Evolutionary conservation across 2,797 vertebrate species (phyloP).

Genomic region (Trachurus trachurus): DNA sequence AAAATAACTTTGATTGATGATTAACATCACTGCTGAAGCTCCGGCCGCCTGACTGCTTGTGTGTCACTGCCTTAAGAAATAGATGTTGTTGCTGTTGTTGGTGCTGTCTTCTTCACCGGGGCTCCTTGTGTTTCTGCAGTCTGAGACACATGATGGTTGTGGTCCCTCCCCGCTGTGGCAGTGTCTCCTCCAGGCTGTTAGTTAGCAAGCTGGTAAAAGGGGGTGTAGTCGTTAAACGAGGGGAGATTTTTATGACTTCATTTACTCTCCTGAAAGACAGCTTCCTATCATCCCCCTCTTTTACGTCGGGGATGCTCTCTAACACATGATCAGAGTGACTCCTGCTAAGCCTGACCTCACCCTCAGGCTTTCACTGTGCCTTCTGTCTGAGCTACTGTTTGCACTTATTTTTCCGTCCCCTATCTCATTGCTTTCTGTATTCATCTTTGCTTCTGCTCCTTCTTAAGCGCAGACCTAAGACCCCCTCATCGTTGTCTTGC

Average conservation of each 20-base stretch:
- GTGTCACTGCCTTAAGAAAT: constrained; percentile 22
- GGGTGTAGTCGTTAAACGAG: constrained; percentile 1
- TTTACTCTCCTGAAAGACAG: constrained; percentile 13
- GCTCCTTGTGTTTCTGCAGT: constrained; percentile 26
- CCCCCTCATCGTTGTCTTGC: neutral
- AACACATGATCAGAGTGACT: constrained; percentile 23
- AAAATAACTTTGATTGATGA: neutral
- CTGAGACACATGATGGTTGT: constrained; percentile 24
- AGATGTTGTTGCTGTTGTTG: neutral
- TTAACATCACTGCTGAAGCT: neutral
- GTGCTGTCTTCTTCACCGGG: neutral
- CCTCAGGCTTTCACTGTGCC: neutral
- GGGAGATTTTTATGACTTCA: constrained; percentile 15
- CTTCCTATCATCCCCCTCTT: constrained; percentile 1
- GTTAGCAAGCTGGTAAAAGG: constrained; percentile 10
- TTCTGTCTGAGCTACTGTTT: neutral
- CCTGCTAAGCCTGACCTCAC: constrained; percentile 3
- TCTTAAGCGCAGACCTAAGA: neutral
- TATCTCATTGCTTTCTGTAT: neutral
- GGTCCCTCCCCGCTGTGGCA: constrained; percentile 17
- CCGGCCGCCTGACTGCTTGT: constrained; percentile 5
- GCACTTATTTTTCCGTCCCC: neutral
- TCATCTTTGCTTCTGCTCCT: neutral
- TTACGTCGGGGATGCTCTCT: constrained; percentile 3
- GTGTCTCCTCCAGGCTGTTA: neutral